These are phyloP conservation scores for Pyrocephalus nanus DNA, from an alignment of 2,797 vertebrate genomes.

Conservation along the genomic window DNA sequence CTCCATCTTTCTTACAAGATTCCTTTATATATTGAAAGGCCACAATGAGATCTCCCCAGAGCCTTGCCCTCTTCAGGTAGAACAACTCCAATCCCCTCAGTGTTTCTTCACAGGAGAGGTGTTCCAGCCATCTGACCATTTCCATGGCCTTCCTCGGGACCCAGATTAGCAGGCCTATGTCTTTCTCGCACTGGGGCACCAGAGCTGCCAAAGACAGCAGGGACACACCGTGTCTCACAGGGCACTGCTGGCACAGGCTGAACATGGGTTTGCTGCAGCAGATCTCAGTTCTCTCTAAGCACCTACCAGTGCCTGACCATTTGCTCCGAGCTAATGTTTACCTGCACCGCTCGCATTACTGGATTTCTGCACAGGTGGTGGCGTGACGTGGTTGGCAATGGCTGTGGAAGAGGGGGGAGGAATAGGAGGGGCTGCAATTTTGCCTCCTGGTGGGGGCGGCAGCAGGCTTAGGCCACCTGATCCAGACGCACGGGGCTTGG, in stretches of 20 bases:
- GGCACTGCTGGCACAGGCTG: neutral
- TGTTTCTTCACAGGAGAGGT: neutral
- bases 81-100: neutral
- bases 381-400: conserved; percentile 79
- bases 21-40: neutral
- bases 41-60: neutral
- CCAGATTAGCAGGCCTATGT: neutral
- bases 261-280: neutral
- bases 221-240: neutral
- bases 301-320: too few relatives aligned
- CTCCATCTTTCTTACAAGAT: neutral
- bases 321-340: conserved; percentile 13
- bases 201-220: neutral
- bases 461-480: conserved; percentile 86
- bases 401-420: conserved; percentile 75
- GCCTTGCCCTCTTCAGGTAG: neutral
- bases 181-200: neutral
- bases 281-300: neutral
- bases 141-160: neutral
- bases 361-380: conserved; percentile 76
- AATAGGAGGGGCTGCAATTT: conserved; percentile 78
- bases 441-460: conserved; percentile 91
- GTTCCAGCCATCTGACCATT: neutral
- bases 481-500: conserved; percentile 81
- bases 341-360: conserved; percentile 64